Evolutionary conservation across 1,140 invertebrate species (phyloP).

Genomic region (Drosophila bocqueti): DNA sequence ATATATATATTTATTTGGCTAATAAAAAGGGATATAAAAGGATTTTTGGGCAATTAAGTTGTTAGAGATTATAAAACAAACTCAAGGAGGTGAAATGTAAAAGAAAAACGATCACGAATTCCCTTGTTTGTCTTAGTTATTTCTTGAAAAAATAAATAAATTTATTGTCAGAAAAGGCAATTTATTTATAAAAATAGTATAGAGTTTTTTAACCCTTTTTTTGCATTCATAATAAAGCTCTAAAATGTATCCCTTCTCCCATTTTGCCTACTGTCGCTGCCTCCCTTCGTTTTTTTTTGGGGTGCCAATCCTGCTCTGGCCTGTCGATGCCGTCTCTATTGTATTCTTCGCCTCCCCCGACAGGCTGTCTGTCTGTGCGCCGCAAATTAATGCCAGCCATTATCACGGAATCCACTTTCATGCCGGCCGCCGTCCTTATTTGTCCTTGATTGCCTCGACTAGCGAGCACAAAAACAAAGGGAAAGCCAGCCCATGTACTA

Average conservation of each 20-base stretch:
- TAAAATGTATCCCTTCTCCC: not conserved
- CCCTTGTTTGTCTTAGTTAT: too few species aligned
- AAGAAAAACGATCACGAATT: too few species aligned
- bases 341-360: constrained; percentile 7
- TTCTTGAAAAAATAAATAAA: too few species aligned
- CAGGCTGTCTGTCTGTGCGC: constrained; percentile 41
- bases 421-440: constrained; percentile 57
- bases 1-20: constrained; percentile 20
- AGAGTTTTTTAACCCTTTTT: not conserved
- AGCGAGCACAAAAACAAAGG: constrained; percentile 14
- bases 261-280: not conserved
- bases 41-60: not conserved
- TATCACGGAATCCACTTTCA: constrained; percentile 73
- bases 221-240: not conserved
- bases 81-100: not conserved
- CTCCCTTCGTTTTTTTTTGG: not conserved
- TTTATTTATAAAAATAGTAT: too few species aligned
- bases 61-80: not conserved
- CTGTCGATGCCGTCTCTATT: constrained; percentile 34
- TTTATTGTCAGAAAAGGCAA: too few species aligned
- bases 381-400: constrained; percentile 75
- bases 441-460: constrained; percentile 70
- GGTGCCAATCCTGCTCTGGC: constrained; percentile 24
- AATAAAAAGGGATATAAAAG: not conserved
- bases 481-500: constrained; percentile 1